Evolutionary conservation across 2,113 vertebrate genomes (phyloP).

Genomic region (Odocoileus virginianus): DNA sequence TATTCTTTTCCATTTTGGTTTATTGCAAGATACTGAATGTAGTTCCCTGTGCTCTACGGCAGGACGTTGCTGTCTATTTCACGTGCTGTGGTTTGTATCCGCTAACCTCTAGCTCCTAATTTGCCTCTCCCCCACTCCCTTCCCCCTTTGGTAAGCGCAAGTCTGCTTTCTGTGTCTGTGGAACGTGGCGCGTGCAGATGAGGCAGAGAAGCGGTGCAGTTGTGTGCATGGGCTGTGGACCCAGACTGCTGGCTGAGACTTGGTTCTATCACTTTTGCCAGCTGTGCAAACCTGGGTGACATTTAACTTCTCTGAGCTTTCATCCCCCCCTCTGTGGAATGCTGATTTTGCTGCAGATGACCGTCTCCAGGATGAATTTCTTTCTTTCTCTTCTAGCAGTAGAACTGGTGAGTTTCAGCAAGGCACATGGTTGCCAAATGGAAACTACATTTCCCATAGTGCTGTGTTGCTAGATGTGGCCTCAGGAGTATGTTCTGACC

Average conservation of each 20-base stretch:
- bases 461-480: rapidly evolving
- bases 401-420: background rate
- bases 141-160: background rate
- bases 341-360: background rate
- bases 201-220: rapidly evolving
- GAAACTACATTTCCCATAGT: conserved; percentile 23
- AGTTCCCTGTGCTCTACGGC: background rate
- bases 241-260: rapidly evolving
- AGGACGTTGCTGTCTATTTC: background rate
- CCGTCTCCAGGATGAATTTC: no score
- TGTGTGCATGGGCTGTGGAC: rapidly evolving
- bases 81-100: rapidly evolving
- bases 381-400: background rate
- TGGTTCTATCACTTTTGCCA: background rate
- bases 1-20: background rate
- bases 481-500: background rate
- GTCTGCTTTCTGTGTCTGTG: background rate
- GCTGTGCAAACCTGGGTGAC: background rate
- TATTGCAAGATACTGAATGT: rapidly evolving
- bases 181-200: background rate
- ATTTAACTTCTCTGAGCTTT: background rate
- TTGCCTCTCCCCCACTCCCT: rapidly evolving
- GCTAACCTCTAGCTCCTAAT: background rate
- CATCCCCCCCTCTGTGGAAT: no score
- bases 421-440: no score